Evolutionary conservation across 2,113 vertebrate genomes (phyloP).

Genomic region (Pholis gunnellus): DNA sequence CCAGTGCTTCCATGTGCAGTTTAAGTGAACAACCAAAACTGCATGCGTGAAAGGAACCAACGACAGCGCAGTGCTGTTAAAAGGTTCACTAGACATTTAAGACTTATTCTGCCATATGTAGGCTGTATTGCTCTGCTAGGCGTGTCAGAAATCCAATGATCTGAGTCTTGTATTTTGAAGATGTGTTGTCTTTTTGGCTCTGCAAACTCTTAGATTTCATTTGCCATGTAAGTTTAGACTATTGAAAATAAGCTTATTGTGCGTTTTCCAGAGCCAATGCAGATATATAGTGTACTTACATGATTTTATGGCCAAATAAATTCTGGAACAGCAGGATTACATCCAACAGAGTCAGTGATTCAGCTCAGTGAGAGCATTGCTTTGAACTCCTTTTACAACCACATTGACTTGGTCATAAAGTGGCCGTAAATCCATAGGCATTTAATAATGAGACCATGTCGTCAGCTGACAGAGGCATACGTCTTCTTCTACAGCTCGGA

Average conservation of each 20-base stretch:
- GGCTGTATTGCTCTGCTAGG: not conserved
- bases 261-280: conserved; percentile 41
- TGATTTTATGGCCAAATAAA: conserved; percentile 76
- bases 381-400: conserved; percentile 64
- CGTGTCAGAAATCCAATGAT: not conserved
- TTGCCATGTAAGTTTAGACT: conserved; percentile 51
- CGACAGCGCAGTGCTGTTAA: not conserved
- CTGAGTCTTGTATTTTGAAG: not conserved
- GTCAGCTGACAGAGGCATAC: conserved; percentile 65
- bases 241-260: conserved; percentile 54
- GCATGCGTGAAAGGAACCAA: not conserved
- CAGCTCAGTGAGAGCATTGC: conserved; percentile 65
- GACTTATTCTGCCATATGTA: not conserved
- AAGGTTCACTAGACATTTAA: not conserved
- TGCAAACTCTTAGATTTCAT: conserved; percentile 14
- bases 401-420: conserved; percentile 76
- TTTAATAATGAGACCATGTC: conserved; percentile 74
- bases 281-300: conserved; percentile 68
- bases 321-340: conserved; percentile 61
- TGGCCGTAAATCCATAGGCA: conserved; percentile 71
- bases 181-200: conserved; percentile 9
- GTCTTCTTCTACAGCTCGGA: conserved; percentile 64
- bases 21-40: no score
- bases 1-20: no score
- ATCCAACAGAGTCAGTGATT: conserved; percentile 69